Percentiles rank a stretch among this genome's conserved stretches.
Conservation (phyloP, 2,113 vertebrate genomes). For the Gasterosteus nipponicus region DNA sequence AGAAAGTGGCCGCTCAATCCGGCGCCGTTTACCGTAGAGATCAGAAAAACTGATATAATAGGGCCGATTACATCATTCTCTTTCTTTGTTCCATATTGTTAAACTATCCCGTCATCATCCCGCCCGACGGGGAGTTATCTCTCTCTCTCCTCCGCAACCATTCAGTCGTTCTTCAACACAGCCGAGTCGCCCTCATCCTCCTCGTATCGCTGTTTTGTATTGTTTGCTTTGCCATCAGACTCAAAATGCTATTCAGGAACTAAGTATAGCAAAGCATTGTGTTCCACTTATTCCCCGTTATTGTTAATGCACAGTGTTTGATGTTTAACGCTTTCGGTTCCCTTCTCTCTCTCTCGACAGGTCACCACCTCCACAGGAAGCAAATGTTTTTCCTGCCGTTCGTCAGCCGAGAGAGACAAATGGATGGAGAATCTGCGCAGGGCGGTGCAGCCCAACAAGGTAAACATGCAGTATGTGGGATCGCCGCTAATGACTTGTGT, state of each 20-base stretch:
- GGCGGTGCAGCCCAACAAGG: constrained; percentile 98
- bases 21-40: constrained; percentile 1
- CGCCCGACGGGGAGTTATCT: constrained; percentile 15
- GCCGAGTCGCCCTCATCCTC: constrained; percentile 35
- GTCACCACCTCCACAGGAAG: constrained; percentile 97
- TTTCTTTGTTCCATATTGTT: constrained; percentile 19
- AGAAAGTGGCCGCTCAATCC: constrained; percentile 5
- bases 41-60: constrained; percentile 40
- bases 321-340: constrained; percentile 26
- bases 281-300: constrained; percentile 9
- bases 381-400: constrained; percentile 98
- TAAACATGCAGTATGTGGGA: constrained; percentile 44
- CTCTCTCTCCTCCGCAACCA: constrained; percentile 11
- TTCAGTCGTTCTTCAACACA: constrained; percentile 22
- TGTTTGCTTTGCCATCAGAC: constrained; percentile 15
- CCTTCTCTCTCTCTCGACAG: constrained; percentile 68
- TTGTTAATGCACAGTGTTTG: constrained; percentile 19
- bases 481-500: not conserved
- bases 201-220: constrained; percentile 1
- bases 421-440: constrained; percentile 99
- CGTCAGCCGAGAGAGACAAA: constrained; percentile 97
- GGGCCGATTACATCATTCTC: constrained; percentile 24
- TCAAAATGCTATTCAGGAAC: constrained; percentile 25
- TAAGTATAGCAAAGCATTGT: constrained; percentile 28
- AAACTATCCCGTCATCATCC: constrained; percentile 23